phyloP scores from a whole-genome alignment of 1,140 invertebrate species.

The Linepithema humile region DNA sequence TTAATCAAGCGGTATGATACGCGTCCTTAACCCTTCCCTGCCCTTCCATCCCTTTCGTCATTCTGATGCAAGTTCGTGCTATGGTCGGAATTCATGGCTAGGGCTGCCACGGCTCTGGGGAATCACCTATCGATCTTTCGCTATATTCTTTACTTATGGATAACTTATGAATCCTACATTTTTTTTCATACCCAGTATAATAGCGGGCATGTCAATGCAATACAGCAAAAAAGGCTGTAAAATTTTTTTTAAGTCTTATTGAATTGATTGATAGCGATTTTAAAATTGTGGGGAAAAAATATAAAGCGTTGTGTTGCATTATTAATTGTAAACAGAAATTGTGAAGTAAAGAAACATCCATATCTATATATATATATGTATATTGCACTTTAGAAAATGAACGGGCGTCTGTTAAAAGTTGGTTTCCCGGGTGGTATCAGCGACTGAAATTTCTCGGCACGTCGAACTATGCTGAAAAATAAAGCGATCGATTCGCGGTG shows the following conservation, averaged over 20 bases:
- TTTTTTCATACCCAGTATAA: slow-evolving; percentile 44
- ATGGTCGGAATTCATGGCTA: slow-evolving; percentile 58
- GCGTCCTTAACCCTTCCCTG: slow-evolving; percentile 71
- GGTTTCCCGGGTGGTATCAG: background rate
- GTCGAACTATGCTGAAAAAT: slow-evolving; percentile 17
- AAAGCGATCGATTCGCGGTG: slow-evolving; percentile 33
- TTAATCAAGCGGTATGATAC: slow-evolving; percentile 73
- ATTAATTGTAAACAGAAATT: background rate
- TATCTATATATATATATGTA: no score
- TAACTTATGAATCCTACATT: slow-evolving; percentile 27
- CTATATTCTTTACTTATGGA: slow-evolving; percentile 9
- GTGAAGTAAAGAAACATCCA: background rate
- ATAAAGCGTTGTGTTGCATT: background rate
- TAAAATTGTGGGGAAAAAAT: background rate
- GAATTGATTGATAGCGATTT: background rate
- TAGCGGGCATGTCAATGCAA: background rate
- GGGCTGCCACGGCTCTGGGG: slow-evolving; percentile 12
- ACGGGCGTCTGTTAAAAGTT: background rate
- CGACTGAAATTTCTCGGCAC: background rate
- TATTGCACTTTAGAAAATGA: background rate
- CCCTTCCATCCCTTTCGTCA: slow-evolving; percentile 34
- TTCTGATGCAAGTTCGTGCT: slow-evolving; percentile 13
- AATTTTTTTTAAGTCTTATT: background rate
- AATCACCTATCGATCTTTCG: slow-evolving; percentile 34
- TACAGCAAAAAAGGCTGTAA: background rate